Conservation (phyloP, 2,797 vertebrate species). For the Setipinna tenuifilis region DNA sequence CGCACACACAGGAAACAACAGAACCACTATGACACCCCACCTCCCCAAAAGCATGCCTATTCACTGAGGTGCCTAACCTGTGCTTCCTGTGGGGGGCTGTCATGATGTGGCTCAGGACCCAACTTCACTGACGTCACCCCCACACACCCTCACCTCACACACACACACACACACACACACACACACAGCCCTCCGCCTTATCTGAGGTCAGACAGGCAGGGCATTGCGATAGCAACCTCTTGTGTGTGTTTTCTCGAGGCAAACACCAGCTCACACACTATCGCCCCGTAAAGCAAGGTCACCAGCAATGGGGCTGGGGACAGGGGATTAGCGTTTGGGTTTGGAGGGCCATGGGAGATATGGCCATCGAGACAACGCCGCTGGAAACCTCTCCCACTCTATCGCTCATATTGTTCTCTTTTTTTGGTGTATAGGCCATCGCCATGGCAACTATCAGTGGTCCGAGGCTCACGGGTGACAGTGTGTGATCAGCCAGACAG, state of each 20-base stretch:
- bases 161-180: slow-evolving; percentile 37
- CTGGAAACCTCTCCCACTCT: not conserved
- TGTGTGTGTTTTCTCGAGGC: slow-evolving; percentile 26
- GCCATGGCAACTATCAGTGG: not conserved
- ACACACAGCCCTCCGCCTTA: slow-evolving; percentile 18
- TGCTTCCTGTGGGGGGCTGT: not conserved
- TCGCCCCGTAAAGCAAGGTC: not conserved
- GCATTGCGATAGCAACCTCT: slow-evolving; percentile 45
- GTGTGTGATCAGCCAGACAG: not conserved
- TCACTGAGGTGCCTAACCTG: no score
- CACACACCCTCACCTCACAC: not conserved
- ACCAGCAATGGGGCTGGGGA: not conserved
- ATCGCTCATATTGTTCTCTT: not conserved
- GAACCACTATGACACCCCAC: no score
- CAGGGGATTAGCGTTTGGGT: not conserved
- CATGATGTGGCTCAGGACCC: not conserved
- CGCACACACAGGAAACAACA: no score
- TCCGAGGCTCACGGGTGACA: not conserved
- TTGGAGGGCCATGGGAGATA: not conserved
- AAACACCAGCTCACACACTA: not conserved
- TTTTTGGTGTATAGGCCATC: not conserved
- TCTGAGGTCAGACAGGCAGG: slow-evolving; percentile 29
- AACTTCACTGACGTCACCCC: not conserved
- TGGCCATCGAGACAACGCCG: not conserved
- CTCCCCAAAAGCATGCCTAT: no score